Evolutionary conservation across 1,140 invertebrate species (phyloP).

Genomic region (Trigoniulus corallinus): DNA sequence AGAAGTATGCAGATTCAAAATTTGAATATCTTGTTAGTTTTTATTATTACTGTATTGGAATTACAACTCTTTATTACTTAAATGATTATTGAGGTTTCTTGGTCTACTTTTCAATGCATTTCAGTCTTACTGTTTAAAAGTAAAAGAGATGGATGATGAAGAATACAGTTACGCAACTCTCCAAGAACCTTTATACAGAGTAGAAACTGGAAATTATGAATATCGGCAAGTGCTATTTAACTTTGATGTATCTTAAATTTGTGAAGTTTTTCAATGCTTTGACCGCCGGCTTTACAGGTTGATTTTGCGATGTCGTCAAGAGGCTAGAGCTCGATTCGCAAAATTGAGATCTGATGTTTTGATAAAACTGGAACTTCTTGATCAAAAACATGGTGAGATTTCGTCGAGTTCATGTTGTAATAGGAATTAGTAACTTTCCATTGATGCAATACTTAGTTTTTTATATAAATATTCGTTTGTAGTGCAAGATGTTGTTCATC

Average conservation of each 20-base stretch:
- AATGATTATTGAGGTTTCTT: background rate
- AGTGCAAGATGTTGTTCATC: conserved; percentile 79
- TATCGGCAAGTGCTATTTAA: conserved; percentile 46
- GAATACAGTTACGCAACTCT: conserved; percentile 82
- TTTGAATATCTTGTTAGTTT: conserved; percentile 73
- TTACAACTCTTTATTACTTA: background rate
- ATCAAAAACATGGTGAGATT: conserved; percentile 69
- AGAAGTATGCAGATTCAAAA: conserved; percentile 93
- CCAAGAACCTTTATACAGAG: conserved; percentile 91
- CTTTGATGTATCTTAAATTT: background rate
- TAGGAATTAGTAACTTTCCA: background rate
- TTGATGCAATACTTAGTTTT: conserved; percentile 1
- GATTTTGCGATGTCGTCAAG: conserved; percentile 83
- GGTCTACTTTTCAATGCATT: conserved; percentile 9
- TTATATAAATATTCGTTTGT: conserved; percentile 12
- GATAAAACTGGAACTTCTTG: conserved; percentile 89
- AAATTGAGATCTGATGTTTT: conserved; percentile 83
- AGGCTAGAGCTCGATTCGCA: conserved; percentile 77
- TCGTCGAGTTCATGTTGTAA: too few relatives aligned
- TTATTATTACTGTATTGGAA: background rate
- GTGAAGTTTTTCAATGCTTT: background rate
- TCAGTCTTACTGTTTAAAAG: conserved; percentile 85
- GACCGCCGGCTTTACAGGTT: conserved; percentile 35
- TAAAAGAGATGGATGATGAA: conserved; percentile 93
- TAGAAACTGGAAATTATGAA: conserved; percentile 98